Evolutionary conservation across 2,113 vertebrate species (phyloP).

Genomic region (Austrofundulus limnaeus): DNA sequence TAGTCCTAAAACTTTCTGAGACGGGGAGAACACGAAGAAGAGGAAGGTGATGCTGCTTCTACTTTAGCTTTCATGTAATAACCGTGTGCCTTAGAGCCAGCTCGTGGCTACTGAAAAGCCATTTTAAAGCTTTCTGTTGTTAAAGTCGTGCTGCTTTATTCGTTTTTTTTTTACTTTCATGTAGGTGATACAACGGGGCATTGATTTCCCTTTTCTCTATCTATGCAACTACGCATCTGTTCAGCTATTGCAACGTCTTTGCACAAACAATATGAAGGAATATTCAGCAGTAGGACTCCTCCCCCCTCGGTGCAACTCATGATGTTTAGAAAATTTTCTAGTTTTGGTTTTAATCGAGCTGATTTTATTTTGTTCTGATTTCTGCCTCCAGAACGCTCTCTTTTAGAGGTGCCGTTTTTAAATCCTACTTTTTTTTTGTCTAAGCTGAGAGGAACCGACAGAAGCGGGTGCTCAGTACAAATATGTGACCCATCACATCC

Average conservation of each 20-base stretch:
- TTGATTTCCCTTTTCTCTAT: slow-evolving; percentile 53
- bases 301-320: slow-evolving; percentile 13
- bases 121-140: slow-evolving; percentile 51
- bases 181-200: slow-evolving; percentile 41
- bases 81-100: slow-evolving; percentile 74
- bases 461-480: neutral
- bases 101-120: slow-evolving; percentile 43
- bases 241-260: slow-evolving; percentile 50
- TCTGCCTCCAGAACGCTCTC: slow-evolving; percentile 4
- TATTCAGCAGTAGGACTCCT: slow-evolving; percentile 23
- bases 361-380: slow-evolving; percentile 2
- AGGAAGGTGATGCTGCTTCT: slow-evolving; percentile 50
- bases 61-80: slow-evolving; percentile 61
- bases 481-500: too few relatives aligned
- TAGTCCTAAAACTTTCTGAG: slow-evolving; percentile 19
- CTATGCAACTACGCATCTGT: slow-evolving; percentile 65
- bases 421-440: neutral
- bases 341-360: slow-evolving; percentile 15
- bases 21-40: slow-evolving; percentile 47
- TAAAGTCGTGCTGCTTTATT: slow-evolving; percentile 43
- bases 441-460: neutral
- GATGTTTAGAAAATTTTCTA: slow-evolving; percentile 33
- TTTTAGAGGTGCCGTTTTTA: neutral
- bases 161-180: slow-evolving; percentile 21
- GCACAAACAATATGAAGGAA: slow-evolving; percentile 52